phyloP scores from a whole-genome alignment of 2,113 vertebrate genomes.

The Hippocampus barbouri region DNA sequence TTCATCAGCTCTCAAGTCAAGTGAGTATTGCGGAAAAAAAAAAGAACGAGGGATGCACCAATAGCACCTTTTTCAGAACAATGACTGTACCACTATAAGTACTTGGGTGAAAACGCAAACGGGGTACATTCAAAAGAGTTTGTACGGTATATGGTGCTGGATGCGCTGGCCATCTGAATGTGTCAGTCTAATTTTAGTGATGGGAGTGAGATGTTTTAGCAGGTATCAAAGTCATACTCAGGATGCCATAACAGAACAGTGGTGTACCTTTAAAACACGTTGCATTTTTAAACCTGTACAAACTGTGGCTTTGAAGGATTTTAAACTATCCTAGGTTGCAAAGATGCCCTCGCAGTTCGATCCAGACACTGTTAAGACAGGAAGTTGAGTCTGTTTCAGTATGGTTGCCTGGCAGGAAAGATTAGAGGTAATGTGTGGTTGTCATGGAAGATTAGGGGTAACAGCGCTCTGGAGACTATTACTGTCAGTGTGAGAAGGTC shows the following conservation, averaged over 20 bases:
- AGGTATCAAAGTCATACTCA: background rate
- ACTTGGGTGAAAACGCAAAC: background rate
- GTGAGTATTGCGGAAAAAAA: conserved; percentile 60
- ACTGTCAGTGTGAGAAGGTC: conserved; percentile 47
- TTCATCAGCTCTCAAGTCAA: conserved; percentile 85
- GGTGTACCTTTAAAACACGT: background rate
- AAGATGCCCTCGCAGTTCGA: conserved; percentile 11
- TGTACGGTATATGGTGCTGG: too few species aligned
- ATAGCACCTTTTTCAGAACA: too few species aligned
- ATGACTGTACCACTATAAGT: background rate
- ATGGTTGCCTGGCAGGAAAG: conserved; percentile 48
- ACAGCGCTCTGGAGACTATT: conserved; percentile 55
- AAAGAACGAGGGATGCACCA: too few species aligned
- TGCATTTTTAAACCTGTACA: background rate
- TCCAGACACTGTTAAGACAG: conserved; percentile 47
- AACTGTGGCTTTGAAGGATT: conserved; percentile 12
- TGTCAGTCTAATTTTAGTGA: background rate
- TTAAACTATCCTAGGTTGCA: conserved; percentile 18
- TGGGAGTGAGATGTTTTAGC: background rate
- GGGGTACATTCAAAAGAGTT: too few species aligned
- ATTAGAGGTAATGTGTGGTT: conserved; percentile 55
- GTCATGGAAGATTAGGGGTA: conserved; percentile 57
- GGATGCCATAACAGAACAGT: background rate
- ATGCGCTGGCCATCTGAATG: background rate
- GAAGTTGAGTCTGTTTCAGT: conserved; percentile 64